A percentile compares a stretch with the other conserved stretches of the same genome.
These are phyloP conservation scores for Drosophila funebris DNA, from an alignment of 1,140 invertebrate genomes.

Conservation along the genomic window DNA sequence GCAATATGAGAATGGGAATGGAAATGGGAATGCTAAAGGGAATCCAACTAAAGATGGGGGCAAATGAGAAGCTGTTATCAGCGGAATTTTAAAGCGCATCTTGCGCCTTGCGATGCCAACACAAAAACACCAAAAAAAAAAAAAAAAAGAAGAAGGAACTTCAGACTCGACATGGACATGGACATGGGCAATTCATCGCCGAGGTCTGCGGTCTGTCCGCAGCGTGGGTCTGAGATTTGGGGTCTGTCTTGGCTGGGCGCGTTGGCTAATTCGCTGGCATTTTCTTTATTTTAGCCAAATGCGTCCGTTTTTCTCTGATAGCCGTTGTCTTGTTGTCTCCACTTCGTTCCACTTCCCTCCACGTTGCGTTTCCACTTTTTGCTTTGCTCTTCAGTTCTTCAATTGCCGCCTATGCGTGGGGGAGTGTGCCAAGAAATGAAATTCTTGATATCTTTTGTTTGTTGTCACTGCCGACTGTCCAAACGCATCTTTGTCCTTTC, in stretches of 20 bases:
- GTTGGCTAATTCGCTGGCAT: slow-evolving; percentile 76
- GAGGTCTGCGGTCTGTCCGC: slow-evolving; percentile 15
- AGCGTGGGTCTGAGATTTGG: too few species aligned
- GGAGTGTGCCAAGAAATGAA: slow-evolving; percentile 69
- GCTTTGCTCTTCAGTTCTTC: slow-evolving; percentile 36
- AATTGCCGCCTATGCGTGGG: slow-evolving; percentile 50
- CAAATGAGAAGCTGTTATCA: slow-evolving; percentile 55
- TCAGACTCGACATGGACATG: slow-evolving; percentile 46
- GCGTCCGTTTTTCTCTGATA: slow-evolving; percentile 65
- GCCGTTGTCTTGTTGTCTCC: slow-evolving; percentile 56
- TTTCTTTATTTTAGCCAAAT: slow-evolving; percentile 81
- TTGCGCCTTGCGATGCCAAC: slow-evolving; percentile 36
- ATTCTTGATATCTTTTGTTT: slow-evolving; percentile 82
- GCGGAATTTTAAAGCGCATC: slow-evolving; percentile 79
- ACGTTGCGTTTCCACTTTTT: slow-evolving; percentile 14
- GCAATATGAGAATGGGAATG: slow-evolving; percentile 3
- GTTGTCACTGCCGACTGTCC: slow-evolving; percentile 71
- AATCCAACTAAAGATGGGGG: background rate
- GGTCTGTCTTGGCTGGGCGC: slow-evolving; percentile 20
- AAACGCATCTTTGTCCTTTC: slow-evolving; percentile 77
- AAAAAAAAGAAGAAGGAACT: slow-evolving; percentile 11
- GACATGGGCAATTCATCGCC: slow-evolving; percentile 72
- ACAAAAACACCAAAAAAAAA: slow-evolving; percentile 28
- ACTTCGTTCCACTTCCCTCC: too few species aligned
- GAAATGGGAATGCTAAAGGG: background rate